These are phyloP conservation scores for Yponomeuta plumbellus DNA, from an alignment of 2,888 invertebrate species.

Conservation along the genomic window DNA sequence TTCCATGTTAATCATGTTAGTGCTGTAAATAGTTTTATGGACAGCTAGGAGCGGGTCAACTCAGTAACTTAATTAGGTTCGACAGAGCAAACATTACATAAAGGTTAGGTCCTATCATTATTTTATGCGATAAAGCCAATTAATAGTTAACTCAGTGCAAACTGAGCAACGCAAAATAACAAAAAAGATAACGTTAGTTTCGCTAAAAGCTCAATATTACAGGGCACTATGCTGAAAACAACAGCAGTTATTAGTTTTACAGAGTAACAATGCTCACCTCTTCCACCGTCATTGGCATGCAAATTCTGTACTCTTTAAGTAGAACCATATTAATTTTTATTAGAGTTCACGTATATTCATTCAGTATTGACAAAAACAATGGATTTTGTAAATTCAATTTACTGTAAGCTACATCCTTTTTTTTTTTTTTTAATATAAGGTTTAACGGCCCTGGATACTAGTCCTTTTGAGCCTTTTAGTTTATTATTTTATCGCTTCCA, in stretches of 20 bases:
- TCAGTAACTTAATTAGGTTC: not conserved
- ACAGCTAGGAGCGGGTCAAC: not conserved
- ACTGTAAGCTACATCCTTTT: too few relatives aligned
- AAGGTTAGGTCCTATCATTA: not conserved
- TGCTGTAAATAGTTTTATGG: not conserved
- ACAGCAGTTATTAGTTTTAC: not conserved
- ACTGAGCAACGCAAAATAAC: not conserved
- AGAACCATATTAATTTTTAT: constrained; percentile 80
- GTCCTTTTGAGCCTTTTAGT: too few relatives aligned
- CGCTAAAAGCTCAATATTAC: not conserved
- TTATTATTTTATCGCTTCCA: too few relatives aligned
- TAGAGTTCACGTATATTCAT: not conserved
- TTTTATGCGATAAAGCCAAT: not conserved
- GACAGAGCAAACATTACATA: not conserved
- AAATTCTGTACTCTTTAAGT: constrained; percentile 92
- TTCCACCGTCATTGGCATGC: constrained; percentile 94
- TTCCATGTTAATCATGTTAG: not conserved
- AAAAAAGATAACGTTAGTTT: not conserved
- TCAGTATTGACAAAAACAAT: too few relatives aligned
- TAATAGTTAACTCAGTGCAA: not conserved
- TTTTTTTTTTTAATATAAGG: too few relatives aligned
- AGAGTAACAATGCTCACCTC: constrained; percentile 78
- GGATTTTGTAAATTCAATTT: not conserved
- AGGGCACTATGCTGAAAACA: not conserved
- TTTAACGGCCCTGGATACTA: too few relatives aligned